Evolutionary conservation across 2,113 vertebrate genomes (phyloP), one percentile per base, ranked within the genome.

Genomic region (Centrocercus urophasianus): DNA sequence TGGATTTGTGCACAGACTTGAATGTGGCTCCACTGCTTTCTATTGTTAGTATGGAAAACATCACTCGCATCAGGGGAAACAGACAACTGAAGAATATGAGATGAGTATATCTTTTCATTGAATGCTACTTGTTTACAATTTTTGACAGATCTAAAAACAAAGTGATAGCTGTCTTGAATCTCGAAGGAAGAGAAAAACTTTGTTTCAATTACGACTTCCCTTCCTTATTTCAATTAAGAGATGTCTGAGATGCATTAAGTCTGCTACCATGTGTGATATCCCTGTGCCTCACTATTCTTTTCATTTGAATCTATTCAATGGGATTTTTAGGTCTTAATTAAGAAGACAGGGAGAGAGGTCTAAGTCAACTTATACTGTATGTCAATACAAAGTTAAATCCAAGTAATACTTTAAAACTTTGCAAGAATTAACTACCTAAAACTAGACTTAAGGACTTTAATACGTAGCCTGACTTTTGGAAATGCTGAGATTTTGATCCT

Each of bases 141-240:
- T 93, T 83, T 91, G 79, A 95, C 16, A 32, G 28, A 72, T 61
- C 52, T 83, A 72, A 86, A 89, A 91, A 86, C 5, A 89, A 75
- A 78, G 80, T 50, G 87, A 80, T 73, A 90, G 56, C 30, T 81
- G 20, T 61, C 69, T 65, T 88, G 69, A 87, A 67, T 89, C 75
- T 89, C 2, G 1, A 91, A 93, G 59, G 54, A 89, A 76, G 45
- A 73, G 56, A 34, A 89, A 82, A 86, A 88, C 69, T 67, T 61
- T 57, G 38, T 93, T 90, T 79, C 61, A 83, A 56, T 57, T 81
- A 43, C 17, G 47, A 86, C 18, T 48, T 90, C 57, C 38, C 43
- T 67, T 79, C 36, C 91, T 91, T 36, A 75, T 94, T 91, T 90
- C 83, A 90, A 54, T 75, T 88, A 93, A 72, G 71, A 89, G 64